phyloP scores from a whole-genome alignment of 2,113 vertebrate species.

The Terrapene triunguis region DNA sequence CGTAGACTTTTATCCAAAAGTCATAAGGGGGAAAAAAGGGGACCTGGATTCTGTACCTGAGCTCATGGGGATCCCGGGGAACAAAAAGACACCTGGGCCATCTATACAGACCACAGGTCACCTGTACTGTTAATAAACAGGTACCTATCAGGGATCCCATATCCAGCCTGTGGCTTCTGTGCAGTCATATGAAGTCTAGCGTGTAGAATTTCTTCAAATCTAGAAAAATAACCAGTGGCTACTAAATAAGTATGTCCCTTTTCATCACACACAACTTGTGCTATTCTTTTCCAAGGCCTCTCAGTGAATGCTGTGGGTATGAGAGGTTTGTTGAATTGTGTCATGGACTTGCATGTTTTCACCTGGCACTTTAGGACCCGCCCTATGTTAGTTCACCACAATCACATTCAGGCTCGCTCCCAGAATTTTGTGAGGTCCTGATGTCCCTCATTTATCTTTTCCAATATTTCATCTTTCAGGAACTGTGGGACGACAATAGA shows the following conservation, averaged over 20 bases:
- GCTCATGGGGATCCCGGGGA: not conserved
- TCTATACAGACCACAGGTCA: not conserved
- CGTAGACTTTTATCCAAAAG: slow-evolving; percentile 28
- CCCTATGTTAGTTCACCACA: not conserved
- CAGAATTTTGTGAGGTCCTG: not conserved
- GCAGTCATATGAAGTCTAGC: not conserved
- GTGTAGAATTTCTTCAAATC: not conserved
- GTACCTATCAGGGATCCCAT: not conserved
- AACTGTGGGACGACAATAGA: not conserved
- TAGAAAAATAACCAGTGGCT: not conserved
- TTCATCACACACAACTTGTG: not conserved
- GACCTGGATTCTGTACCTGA: not conserved
- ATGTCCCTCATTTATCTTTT: not conserved
- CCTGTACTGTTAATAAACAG: not conserved
- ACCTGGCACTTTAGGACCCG: not conserved
- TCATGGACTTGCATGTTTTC: not conserved
- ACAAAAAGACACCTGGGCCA: no score
- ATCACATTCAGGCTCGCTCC: not conserved
- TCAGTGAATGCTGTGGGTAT: not conserved
- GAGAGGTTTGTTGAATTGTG: not conserved
- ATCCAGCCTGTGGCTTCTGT: not conserved
- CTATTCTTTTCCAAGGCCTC: not conserved
- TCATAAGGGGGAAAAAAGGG: not conserved
- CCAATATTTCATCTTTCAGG: not conserved
- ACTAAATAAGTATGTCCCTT: not conserved